Evolutionary conservation across 2,888 invertebrate genomes (phyloP).

Genomic region (Xestoiulus laeticollis): DNA sequence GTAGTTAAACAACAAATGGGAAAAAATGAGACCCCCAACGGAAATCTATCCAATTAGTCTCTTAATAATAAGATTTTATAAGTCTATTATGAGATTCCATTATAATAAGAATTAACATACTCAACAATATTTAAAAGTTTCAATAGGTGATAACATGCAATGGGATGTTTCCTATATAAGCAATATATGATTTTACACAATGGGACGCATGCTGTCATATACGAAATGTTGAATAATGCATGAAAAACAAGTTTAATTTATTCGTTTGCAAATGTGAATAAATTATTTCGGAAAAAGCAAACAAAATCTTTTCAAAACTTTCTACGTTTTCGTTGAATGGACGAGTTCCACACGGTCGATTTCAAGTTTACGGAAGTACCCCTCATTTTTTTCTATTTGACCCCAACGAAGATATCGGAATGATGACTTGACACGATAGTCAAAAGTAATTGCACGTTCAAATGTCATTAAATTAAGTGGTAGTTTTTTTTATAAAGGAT

Average conservation of each 20-base stretch:
- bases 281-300: neutral
- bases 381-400: neutral
- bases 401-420: neutral
- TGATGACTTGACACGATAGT: neutral
- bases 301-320: neutral
- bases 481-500: neutral
- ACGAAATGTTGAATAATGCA: neutral
- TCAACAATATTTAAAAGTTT: too few species aligned
- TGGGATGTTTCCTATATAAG: too few species aligned
- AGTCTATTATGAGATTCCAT: too few species aligned
- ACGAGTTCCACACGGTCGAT: neutral
- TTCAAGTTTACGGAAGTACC: constrained; percentile 31
- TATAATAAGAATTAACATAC: too few species aligned
- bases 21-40: too few species aligned
- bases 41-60: too few species aligned
- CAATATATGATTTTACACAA: too few species aligned
- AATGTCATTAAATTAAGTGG: neutral
- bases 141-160: too few species aligned
- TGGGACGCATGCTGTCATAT: neutral
- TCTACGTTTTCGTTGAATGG: neutral
- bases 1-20: too few species aligned
- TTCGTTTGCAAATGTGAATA: neutral
- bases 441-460: neutral
- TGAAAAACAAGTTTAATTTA: neutral
- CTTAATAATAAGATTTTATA: too few species aligned